Conservation (phyloP, 2,797 vertebrate species). For the Petrocephalus schoutedeni region DNA sequence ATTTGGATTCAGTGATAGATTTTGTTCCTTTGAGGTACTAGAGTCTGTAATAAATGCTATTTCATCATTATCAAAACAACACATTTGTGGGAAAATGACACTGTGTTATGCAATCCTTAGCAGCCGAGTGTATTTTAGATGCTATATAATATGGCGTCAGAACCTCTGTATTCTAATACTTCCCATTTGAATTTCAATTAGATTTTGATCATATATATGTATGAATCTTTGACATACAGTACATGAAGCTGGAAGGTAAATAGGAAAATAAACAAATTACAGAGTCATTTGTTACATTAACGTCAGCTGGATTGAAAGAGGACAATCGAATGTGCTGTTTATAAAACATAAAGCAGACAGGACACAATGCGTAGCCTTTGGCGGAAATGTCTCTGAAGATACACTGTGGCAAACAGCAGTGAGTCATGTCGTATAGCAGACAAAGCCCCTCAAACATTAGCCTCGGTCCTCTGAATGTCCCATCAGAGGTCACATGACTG, state of each 20-base stretch:
- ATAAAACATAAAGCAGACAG: background rate
- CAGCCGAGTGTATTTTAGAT: background rate
- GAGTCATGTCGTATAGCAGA: background rate
- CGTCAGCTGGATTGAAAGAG: background rate
- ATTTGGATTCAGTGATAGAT: background rate
- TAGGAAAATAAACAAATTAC: background rate
- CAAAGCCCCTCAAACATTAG: background rate
- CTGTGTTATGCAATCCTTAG: background rate
- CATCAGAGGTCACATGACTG: background rate
- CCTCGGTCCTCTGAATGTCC: background rate
- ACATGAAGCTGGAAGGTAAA: conserved; percentile 5
- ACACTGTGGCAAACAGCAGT: background rate
- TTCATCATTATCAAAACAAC: background rate
- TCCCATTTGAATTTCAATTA: background rate
- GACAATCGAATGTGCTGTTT: conserved; percentile 5
- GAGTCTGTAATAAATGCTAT: background rate
- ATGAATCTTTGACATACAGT: background rate
- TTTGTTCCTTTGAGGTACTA: background rate
- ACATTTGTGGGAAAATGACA: background rate
- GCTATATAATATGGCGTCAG: background rate
- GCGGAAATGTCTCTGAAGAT: background rate
- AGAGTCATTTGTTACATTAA: background rate
- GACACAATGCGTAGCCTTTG: background rate
- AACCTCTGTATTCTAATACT: background rate
- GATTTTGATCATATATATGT: background rate